Conservation (phyloP, 2,797 vertebrate genomes). For the Gambusia yucatana region DNA sequence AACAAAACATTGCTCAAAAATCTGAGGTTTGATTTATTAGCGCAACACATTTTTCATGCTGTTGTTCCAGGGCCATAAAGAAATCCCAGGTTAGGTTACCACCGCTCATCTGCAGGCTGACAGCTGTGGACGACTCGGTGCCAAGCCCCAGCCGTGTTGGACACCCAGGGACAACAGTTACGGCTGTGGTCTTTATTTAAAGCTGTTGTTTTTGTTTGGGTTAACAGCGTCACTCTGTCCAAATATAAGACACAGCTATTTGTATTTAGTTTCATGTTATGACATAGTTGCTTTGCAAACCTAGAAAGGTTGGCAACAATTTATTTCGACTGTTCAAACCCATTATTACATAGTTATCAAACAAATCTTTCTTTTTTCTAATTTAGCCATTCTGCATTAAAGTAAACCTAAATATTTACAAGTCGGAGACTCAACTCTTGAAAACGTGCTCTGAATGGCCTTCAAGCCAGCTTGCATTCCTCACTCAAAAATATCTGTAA, state of each 20-base stretch:
- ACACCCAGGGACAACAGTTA: slow-evolving; percentile 60
- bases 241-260: slow-evolving; percentile 26
- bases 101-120: slow-evolving; percentile 62
- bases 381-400: neutral
- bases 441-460: slow-evolving; percentile 9
- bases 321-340: neutral
- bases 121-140: slow-evolving; percentile 84
- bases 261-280: slow-evolving; percentile 45
- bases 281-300: slow-evolving; percentile 15
- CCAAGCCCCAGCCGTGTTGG: slow-evolving; percentile 75
- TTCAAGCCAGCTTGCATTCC: slow-evolving; percentile 21
- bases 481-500: slow-evolving; percentile 26
- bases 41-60: slow-evolving; percentile 24
- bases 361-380: too few species aligned
- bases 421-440: neutral
- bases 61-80: slow-evolving; percentile 67
- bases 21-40: slow-evolving; percentile 18
- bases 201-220: slow-evolving; percentile 67
- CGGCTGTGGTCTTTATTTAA: slow-evolving; percentile 45
- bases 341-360: neutral
- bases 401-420: neutral
- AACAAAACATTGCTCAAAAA: neutral
- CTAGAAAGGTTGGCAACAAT: neutral
- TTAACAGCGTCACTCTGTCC: slow-evolving; percentile 44
- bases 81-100: slow-evolving; percentile 74